A percentile compares a stretch with the other conserved stretches of the same genome.
phyloP scores from a whole-genome alignment of 2,797 vertebrate species.

The Gymnodraco acuticeps region DNA sequence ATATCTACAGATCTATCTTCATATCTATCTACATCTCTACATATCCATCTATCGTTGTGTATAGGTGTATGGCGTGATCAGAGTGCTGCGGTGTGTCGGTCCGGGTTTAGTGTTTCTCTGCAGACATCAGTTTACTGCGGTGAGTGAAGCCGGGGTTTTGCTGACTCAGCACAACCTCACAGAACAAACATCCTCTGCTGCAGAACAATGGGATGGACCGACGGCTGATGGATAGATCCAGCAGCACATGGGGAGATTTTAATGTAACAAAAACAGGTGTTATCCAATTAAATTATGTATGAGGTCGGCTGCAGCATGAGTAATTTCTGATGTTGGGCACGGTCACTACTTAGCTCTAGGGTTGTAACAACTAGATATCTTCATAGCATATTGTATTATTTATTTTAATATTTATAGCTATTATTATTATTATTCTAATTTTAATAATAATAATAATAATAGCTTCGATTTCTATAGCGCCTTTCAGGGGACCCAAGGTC shows the following conservation, averaged over 20 bases:
- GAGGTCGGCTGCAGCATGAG: background rate
- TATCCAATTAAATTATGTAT: background rate
- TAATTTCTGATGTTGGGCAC: background rate
- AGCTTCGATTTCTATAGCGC: too few relatives aligned
- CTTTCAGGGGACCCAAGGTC: too few relatives aligned
- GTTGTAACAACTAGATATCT: too few relatives aligned
- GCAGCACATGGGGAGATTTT: fast-evolving
- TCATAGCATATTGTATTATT: too few relatives aligned
- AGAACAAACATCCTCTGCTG: conserved; percentile 47
- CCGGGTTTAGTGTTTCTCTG: conserved; percentile 59
- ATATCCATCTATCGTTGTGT: background rate
- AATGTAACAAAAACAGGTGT: background rate
- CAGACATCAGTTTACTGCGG: conserved; percentile 48
- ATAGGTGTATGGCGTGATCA: background rate
- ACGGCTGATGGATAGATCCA: background rate
- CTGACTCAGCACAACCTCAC: conserved; percentile 68
- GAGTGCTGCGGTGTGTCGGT: conserved; percentile 27
- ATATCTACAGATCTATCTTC: too few relatives aligned
- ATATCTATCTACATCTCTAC: background rate
- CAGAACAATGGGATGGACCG: conserved; percentile 32
- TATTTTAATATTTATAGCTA: too few relatives aligned
- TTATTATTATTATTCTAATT: too few relatives aligned
- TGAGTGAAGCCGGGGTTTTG: conserved; percentile 33
- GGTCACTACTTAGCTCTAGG: background rate
- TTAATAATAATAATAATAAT: too few relatives aligned